Conservation (phyloP, 2,113 vertebrate genomes). For the Pseudopodoces humilis region DNA sequence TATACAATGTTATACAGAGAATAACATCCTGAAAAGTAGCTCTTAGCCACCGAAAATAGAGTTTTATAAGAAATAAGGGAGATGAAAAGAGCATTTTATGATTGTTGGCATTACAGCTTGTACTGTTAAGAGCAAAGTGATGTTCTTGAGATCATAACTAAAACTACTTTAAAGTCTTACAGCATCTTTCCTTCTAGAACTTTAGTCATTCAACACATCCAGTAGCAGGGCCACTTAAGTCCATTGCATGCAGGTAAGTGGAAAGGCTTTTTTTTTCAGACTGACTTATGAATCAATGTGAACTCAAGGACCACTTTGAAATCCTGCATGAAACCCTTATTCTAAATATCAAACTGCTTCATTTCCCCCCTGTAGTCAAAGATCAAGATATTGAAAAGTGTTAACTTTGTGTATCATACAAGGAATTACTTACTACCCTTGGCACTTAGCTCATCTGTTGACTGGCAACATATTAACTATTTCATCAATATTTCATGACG, state of each 20-base stretch:
- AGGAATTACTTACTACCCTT: background rate
- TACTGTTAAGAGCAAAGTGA: background rate
- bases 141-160: background rate
- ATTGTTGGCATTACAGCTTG: background rate
- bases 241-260: background rate
- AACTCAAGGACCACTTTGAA: background rate
- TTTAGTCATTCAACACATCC: background rate
- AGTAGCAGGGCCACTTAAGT: background rate
- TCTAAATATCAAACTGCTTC: background rate
- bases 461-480: background rate
- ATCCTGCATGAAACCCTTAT: background rate
- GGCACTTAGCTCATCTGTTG: background rate
- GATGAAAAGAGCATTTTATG: background rate
- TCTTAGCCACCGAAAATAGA: background rate
- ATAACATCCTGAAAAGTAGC: background rate
- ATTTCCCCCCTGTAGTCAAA: background rate
- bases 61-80: background rate
- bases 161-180: background rate
- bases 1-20: background rate
- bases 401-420: background rate
- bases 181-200: background rate
- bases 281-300: background rate
- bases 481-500: background rate
- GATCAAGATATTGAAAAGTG: background rate
- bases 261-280: background rate